These are phyloP conservation scores for Chaetodon trifasciatus DNA, from an alignment of 2,797 vertebrate species.

Conservation along the genomic window DNA sequence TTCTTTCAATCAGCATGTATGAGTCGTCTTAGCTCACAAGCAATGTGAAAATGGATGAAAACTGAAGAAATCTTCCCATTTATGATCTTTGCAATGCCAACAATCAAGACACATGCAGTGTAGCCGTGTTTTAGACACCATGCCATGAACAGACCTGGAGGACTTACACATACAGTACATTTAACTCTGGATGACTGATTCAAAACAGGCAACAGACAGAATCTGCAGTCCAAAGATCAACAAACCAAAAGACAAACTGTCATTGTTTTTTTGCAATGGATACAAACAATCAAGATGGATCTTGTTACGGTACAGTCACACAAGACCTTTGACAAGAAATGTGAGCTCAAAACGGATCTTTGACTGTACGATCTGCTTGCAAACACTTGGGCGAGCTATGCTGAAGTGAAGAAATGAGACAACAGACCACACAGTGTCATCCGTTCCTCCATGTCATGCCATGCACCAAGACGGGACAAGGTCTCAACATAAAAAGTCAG, in stretches of 20 bases:
- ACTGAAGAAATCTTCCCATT: neutral
- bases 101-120: slow-evolving; percentile 50
- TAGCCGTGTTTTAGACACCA: slow-evolving; percentile 26
- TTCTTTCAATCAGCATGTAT: slow-evolving; percentile 2
- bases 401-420: slow-evolving; percentile 28
- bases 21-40: slow-evolving; percentile 2
- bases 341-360: slow-evolving; percentile 4
- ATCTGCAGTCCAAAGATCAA: slow-evolving; percentile 28
- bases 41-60: slow-evolving; percentile 1
- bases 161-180: slow-evolving; percentile 24
- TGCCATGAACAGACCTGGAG: slow-evolving; percentile 39
- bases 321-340: slow-evolving; percentile 24
- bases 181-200: slow-evolving; percentile 24
- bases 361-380: neutral
- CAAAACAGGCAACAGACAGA: slow-evolving; percentile 26
- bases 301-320: slow-evolving; percentile 5
- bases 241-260: slow-evolving; percentile 32
- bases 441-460: slow-evolving; percentile 57
- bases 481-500: slow-evolving; percentile 5
- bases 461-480: slow-evolving; percentile 53
- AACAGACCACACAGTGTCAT: slow-evolving; percentile 11
- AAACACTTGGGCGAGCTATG: slow-evolving; percentile 14
- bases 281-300: slow-evolving; percentile 30
- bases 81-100: neutral
- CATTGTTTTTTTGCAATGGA: neutral